phyloP scores from a whole-genome alignment of 2,888 invertebrate species.

The Habroteleia sp. region DNA sequence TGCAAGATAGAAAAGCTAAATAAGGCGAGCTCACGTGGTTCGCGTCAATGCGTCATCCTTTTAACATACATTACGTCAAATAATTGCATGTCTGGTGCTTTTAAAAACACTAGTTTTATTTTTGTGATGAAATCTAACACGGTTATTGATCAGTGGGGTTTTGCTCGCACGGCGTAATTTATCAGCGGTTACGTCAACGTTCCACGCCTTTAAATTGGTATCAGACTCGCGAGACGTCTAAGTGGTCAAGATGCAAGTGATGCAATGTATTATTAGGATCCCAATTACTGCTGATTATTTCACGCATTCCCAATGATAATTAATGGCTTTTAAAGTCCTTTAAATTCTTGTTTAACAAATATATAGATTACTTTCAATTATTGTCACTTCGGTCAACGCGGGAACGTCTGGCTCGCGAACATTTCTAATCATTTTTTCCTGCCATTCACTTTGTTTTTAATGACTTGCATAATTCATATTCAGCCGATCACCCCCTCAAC shows the following conservation, averaged over 20 bases:
- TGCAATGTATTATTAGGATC: conserved; percentile 63
- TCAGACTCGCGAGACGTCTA: conserved; percentile 50
- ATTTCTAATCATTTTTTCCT: no score
- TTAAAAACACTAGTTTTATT: conserved; percentile 39
- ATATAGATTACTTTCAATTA: conserved; percentile 8
- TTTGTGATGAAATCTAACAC: conserved; percentile 48
- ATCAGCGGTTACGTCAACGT: conserved; percentile 60
- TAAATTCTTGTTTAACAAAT: neutral
- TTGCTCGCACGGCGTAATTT: conserved; percentile 45
- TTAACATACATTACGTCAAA: conserved; percentile 45
- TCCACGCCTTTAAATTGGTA: conserved; percentile 56
- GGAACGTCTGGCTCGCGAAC: no score
- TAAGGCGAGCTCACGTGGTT: conserved; percentile 50
- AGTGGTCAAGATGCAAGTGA: conserved; percentile 55
- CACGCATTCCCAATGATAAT: conserved; percentile 2
- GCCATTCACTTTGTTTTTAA: no score
- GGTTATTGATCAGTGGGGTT: conserved; percentile 49
- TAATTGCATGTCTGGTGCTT: conserved; percentile 52
- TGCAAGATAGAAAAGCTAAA: conserved; percentile 45
- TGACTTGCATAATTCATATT: no score
- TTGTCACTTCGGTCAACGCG: neutral
- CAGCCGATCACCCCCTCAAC: no score
- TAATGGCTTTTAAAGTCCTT: conserved; percentile 21
- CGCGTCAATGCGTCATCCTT: conserved; percentile 43
- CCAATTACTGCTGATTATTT: conserved; percentile 56